Evolutionary conservation across 2,113 vertebrate species (phyloP).

Genomic region (Monarcha castaneiventris): DNA sequence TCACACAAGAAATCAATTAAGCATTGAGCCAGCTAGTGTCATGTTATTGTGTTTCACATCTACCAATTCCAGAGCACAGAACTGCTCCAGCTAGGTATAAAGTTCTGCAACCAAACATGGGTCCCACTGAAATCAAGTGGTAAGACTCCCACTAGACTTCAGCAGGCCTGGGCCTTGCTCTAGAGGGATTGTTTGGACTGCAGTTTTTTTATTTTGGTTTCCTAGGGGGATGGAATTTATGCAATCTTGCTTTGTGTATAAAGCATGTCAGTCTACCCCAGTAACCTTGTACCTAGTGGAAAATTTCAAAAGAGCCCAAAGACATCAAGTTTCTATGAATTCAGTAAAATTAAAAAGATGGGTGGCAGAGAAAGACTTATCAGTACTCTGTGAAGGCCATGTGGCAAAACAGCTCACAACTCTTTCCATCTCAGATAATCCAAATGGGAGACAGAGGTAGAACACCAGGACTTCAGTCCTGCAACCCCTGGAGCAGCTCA

Average conservation of each 20-base stretch:
- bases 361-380: neutral
- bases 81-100: neutral
- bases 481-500: neutral
- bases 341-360: neutral
- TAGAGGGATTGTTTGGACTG: neutral
- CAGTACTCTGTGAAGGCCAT: fast-evolving
- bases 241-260: neutral
- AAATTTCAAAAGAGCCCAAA: neutral
- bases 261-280: neutral
- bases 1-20: neutral
- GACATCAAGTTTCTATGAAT: neutral
- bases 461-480: neutral
- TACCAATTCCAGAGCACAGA: neutral
- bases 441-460: fast-evolving
- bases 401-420: neutral
- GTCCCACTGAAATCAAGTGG: neutral
- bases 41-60: neutral
- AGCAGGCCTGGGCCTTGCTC: neutral
- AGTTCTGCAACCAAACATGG: neutral
- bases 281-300: neutral
- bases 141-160: neutral
- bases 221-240: neutral
- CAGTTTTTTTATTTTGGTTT: neutral
- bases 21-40: neutral
- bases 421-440: neutral